Evolutionary conservation across 2,888 invertebrate genomes (phyloP).

Genomic region (Brenthis daphne): DNA sequence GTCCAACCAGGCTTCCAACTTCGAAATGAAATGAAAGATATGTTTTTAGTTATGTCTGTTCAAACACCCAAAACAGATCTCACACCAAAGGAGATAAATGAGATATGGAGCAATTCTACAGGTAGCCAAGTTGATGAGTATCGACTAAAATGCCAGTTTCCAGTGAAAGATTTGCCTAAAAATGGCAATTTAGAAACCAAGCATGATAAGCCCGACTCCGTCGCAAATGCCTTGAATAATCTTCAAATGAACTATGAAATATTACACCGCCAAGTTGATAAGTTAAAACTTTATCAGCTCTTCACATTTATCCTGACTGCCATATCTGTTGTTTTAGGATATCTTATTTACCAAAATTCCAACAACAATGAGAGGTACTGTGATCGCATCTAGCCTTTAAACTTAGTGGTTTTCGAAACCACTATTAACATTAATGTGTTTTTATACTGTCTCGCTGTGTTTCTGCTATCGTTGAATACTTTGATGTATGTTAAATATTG

Average conservation of each 20-base stretch:
- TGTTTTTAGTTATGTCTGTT: constrained; percentile 94
- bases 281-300: constrained; percentile 62
- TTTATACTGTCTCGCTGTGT: constrained; percentile 48
- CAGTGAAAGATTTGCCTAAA: constrained; percentile 64
- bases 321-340: constrained; percentile 58
- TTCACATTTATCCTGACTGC: constrained; percentile 59
- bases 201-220: constrained; percentile 88
- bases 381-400: constrained; percentile 66
- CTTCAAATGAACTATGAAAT: constrained; percentile 63
- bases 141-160: constrained; percentile 86
- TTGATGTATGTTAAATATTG: constrained; percentile 52
- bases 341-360: constrained; percentile 59
- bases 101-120: constrained; percentile 87
- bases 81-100: constrained; percentile 84
- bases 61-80: constrained; percentile 83
- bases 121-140: constrained; percentile 86
- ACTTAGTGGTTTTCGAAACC: constrained; percentile 60
- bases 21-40: constrained; percentile 87
- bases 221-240: constrained; percentile 84
- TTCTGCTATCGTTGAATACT: constrained; percentile 45
- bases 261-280: constrained; percentile 58
- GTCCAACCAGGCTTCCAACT: constrained; percentile 88
- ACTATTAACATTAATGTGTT: constrained; percentile 51
- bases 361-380: constrained; percentile 59
- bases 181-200: constrained; percentile 60